Base-by-base conservation (phyloP, 1,140 invertebrate species). In the Danaus plexippus region DNA sequence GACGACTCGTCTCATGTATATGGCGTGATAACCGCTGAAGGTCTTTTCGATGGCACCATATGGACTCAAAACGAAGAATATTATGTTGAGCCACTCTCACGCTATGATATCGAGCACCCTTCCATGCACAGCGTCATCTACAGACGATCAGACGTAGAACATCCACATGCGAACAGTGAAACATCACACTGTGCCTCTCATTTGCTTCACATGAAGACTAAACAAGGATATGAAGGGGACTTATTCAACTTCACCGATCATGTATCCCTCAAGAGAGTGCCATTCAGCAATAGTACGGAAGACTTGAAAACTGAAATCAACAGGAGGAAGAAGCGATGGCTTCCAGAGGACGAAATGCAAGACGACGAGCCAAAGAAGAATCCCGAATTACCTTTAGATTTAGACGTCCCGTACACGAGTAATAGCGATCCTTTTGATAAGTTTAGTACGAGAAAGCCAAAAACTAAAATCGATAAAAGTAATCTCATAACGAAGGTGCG, bases 41-140 rank as follows among this genome's bases (percentile, higher is more conserved):
- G 96, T 55, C 88, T 96, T 15, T 95, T 98, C 75, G 96, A 98
- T 77, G 96, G 96, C 11, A 94, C 93, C 15, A 93, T 98, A 57
- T 90, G 90, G 61, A 95, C 95, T 1, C 82, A 88, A 11, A 79
- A 89, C 46, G 92, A 95, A 63, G 93, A 96, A 57, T 94, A 93
- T 85, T 96, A 96, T 80, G 90, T 98, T 51, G 96, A 98, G 82
- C 95, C 95, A 11, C 88, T 95, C 22, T 90, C 90, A 56, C 90
- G 94, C 68, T 97, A 96, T 85, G 89, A 90, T 57, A 80, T 88
- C 61, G 81, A 88, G 44, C 78, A 89, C 66, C 86, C 87, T 9
- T 84, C 85, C 42, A 88, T 90, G 72, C 95, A 96, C 87, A 94
- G 93, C 59, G 92, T 97, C 73, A 92, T 96, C 57, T 97, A 97